Conservation (phyloP, 2,888 invertebrate genomes). For the Brenthis daphne region DNA sequence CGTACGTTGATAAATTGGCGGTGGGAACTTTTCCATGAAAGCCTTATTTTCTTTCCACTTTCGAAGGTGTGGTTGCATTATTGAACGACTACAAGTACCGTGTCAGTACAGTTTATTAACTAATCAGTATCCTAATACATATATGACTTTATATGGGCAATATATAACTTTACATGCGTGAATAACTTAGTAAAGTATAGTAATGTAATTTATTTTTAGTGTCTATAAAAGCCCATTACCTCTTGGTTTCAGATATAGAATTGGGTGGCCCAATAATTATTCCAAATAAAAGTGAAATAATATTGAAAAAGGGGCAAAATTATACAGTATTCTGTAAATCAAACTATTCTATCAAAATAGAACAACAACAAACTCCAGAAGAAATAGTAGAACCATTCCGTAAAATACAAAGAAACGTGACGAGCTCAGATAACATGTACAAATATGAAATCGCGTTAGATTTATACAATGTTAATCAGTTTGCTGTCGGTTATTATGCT, state of each 20-base stretch:
- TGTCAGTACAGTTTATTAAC: constrained; percentile 21
- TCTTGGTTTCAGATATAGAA: constrained; percentile 67
- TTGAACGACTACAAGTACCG: constrained; percentile 28
- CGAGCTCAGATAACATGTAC: constrained; percentile 49
- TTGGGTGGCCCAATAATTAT: constrained; percentile 61
- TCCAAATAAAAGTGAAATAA: constrained; percentile 60
- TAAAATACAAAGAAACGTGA: constrained; percentile 43
- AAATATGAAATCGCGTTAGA: constrained; percentile 72
- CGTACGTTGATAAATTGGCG: constrained; percentile 49
- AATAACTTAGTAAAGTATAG: neutral
- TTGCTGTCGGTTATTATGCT: constrained; percentile 80
- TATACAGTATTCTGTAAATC: constrained; percentile 66
- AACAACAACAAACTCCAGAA: constrained; percentile 65
- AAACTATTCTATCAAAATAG: constrained; percentile 56
- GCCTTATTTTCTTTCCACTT: constrained; percentile 40
- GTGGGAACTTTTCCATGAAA: constrained; percentile 41
- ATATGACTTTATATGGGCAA: neutral
- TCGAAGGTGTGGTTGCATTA: constrained; percentile 38
- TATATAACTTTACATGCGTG: neutral
- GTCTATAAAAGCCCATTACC: constrained; percentile 5
- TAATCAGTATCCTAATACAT: constrained; percentile 10
- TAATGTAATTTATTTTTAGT: neutral
- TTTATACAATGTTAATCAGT: constrained; percentile 67
- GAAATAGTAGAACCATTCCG: constrained; percentile 53
- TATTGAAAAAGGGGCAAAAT: constrained; percentile 68